Conservation (phyloP, 2,888 invertebrate species). For the Notodonta dromedarius region DNA sequence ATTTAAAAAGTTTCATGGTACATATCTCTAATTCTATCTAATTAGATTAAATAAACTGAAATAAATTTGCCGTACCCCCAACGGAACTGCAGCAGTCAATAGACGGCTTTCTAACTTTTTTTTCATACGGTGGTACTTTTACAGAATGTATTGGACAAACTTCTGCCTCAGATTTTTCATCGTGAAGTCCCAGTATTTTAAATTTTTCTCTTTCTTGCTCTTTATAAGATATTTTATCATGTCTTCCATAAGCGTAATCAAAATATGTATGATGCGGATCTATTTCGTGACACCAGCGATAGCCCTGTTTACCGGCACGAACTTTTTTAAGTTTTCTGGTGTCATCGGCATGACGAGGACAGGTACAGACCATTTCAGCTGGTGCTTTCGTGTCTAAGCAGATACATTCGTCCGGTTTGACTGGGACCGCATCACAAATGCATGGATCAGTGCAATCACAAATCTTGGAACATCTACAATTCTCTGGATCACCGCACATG, state of each 20-base stretch:
- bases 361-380: conserved; percentile 49
- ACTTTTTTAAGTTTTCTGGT: conserved; percentile 58
- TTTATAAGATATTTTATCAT: conserved; percentile 59
- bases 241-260: conserved; percentile 68
- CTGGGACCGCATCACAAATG: conserved; percentile 54
- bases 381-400: conserved; percentile 50
- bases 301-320: conserved; percentile 68
- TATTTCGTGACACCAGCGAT: conserved; percentile 73
- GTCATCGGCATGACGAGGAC: conserved; percentile 44
- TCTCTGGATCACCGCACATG: conserved; percentile 61
- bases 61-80: conserved; percentile 57
- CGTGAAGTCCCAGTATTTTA: conserved; percentile 62
- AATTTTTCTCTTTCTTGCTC: conserved; percentile 52
- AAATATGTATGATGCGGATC: conserved; percentile 74
- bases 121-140: conserved; percentile 57
- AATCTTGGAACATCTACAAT: conserved; percentile 62
- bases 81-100: conserved; percentile 78
- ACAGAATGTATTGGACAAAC: conserved; percentile 51
- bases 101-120: conserved; percentile 62
- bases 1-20: no score
- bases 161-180: conserved; percentile 37
- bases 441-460: conserved; percentile 68
- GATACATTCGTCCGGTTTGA: conserved; percentile 50
- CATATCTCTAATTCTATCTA: no score
- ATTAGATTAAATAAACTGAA: no score